These are phyloP conservation scores for Bovichtus diacanthus DNA, from an alignment of 2,797 vertebrate genomes.

Conservation along the genomic window DNA sequence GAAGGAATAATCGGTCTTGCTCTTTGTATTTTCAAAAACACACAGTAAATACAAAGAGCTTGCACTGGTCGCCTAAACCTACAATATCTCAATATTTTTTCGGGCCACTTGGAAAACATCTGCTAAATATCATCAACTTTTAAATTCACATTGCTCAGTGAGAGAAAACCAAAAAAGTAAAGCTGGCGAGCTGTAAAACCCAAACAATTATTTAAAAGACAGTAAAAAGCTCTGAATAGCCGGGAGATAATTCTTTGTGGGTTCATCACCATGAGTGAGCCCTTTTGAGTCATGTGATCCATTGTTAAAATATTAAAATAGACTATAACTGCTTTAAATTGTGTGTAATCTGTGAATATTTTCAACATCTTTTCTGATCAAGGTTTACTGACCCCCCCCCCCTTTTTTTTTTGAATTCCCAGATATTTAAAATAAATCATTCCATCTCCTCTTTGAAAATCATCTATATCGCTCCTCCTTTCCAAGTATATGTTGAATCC, in stretches of 20 bases:
- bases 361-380: not conserved
- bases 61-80: not conserved
- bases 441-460: not conserved
- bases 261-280: too few relatives aligned
- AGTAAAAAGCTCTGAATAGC: not conserved
- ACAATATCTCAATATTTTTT: not conserved
- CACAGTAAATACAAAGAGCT: not conserved
- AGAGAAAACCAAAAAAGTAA: not conserved
- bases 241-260: too few relatives aligned
- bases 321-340: not conserved
- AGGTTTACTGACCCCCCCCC: not conserved
- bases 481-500: slow-evolving; percentile 38
- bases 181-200: too few relatives aligned
- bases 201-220: not conserved
- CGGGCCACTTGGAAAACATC: not conserved
- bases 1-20: slow-evolving; percentile 17
- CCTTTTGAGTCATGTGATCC: not conserved
- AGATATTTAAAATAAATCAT: not conserved
- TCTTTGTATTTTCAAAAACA: slow-evolving; percentile 14
- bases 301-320: not conserved
- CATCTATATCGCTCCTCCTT: not conserved
- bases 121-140: not conserved
- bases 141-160: not conserved
- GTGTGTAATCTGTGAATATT: not conserved
- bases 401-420: not conserved